Base-by-base conservation (phyloP, 2,888 invertebrate genomes). In the Ectropis crepuscularia region DNA sequence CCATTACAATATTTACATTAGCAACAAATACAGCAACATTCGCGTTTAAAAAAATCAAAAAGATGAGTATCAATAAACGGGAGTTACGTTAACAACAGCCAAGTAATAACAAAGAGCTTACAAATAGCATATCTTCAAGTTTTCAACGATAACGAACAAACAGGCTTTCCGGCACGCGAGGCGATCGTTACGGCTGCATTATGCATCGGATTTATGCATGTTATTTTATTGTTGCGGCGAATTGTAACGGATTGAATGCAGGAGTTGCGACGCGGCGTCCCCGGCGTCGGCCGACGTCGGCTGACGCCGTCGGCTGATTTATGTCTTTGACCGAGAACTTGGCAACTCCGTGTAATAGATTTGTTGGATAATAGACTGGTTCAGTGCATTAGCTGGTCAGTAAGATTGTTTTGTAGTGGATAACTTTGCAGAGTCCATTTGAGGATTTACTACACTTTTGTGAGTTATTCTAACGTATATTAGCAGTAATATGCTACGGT, bases 131-230 rank as follows among this genome's bases (percentile, higher is more conserved):
- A 68, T 68, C 68, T 67, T 60, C 58, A 51, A 53, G 42, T 51
- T 64, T 60, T 61, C 61, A 61, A 66, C 64, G 61, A 63, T 51
- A 58, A 55, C 55, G 63, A 60, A 28, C 61, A 59, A 63, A 63
- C 53, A 39, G 64, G 39, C 11, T 49, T n/a, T 55, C 61, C 57
- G 59, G 54, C 71, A 71, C 69, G 71, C 71, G 65, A 71, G 39
- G 16, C 36, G 47, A 58, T 64, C 67, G 60, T 67, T 67, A 65
- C 51, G 53, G 54, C 45, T 67, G 67, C 65, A 67, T 62, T 43
- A 61, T 57, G 57, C 49, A 45, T 53, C 39, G 48, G 47, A 62
- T 67, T 63, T 67, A 64, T 69, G 65, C 65, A 67, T 41, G 51
- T 59, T 49, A 64, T 57, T 63, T 65, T 65, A 60, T 46, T 59